phyloP scores from a whole-genome alignment of 2,888 invertebrate genomes.

The Sphaeridia pumilis region DNA sequence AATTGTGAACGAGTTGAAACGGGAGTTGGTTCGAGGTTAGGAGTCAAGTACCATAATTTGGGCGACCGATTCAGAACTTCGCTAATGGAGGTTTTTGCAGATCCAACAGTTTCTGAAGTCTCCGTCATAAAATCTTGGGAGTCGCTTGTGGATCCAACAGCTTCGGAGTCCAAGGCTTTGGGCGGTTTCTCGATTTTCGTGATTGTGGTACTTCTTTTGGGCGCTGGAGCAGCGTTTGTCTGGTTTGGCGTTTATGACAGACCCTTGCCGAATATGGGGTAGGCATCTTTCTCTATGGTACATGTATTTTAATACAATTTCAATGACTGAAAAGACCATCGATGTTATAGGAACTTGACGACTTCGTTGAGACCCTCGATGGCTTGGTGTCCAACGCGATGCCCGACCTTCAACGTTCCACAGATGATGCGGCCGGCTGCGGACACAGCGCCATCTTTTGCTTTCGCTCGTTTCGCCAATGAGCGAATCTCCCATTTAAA shows the following conservation, averaged over 20 bases:
- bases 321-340: neutral
- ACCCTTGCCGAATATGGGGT: neutral
- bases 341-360: neutral
- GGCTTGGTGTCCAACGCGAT: neutral
- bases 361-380: neutral
- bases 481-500: constrained; percentile 23
- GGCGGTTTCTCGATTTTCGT: constrained; percentile 23
- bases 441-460: constrained; percentile 20
- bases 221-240: constrained; percentile 18
- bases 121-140: constrained; percentile 26
- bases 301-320: no score
- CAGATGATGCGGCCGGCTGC: neutral
- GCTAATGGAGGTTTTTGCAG: neutral
- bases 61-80: neutral
- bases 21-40: neutral
- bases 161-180: neutral
- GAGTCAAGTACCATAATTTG: neutral
- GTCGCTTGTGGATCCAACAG: constrained; percentile 9
- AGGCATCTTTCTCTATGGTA: no score
- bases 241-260: neutral
- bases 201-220: constrained; percentile 17
- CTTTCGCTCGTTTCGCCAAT: constrained; percentile 30
- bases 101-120: constrained; percentile 17
- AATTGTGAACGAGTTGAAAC: no score
- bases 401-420: neutral